Percentiles rank a stretch among this genome's conserved stretches.
These are phyloP conservation scores for Mycalesis mineus DNA, from an alignment of 2,888 invertebrate species.

Conservation along the genomic window DNA sequence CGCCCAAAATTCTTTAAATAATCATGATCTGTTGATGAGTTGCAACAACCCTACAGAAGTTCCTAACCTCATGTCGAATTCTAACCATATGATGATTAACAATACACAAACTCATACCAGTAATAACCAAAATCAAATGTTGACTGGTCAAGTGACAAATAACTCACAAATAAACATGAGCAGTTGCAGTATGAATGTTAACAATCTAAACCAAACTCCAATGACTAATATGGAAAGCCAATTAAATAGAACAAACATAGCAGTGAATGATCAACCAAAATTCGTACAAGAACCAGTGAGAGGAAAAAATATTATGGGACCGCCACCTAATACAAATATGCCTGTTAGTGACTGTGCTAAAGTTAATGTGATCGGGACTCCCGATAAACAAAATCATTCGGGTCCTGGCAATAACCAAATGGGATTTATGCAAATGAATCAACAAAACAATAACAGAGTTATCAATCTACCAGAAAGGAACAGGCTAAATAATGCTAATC, in stretches of 20 bases:
- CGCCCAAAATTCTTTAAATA: slow-evolving; percentile 53
- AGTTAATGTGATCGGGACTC: slow-evolving; percentile 57
- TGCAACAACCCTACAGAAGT: slow-evolving; percentile 64
- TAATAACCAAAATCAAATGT: slow-evolving; percentile 58
- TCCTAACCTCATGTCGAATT: slow-evolving; percentile 54
- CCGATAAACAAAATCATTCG: slow-evolving; percentile 64
- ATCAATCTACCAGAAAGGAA: slow-evolving; percentile 70
- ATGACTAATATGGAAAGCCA: slow-evolving; percentile 58
- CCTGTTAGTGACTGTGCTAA: slow-evolving; percentile 62
- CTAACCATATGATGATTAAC: slow-evolving; percentile 68
- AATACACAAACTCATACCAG: slow-evolving; percentile 55
- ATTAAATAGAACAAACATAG: slow-evolving; percentile 54
- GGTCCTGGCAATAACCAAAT: slow-evolving; percentile 69
- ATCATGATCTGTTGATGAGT: slow-evolving; percentile 68
- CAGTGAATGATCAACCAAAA: slow-evolving; percentile 59
- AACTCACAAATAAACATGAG: slow-evolving; percentile 65
- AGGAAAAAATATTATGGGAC: slow-evolving; percentile 67
- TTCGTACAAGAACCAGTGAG: slow-evolving; percentile 60
- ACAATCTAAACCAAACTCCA: slow-evolving; percentile 53
- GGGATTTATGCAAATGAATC: slow-evolving; percentile 70
- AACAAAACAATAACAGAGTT: slow-evolving; percentile 64
- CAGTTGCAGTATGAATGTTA: slow-evolving; percentile 61
- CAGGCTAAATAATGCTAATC: slow-evolving; percentile 54
- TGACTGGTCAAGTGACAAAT: slow-evolving; percentile 50
- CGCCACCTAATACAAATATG: slow-evolving; percentile 47